Evolutionary conservation across 1,140 invertebrate genomes (phyloP).

Genomic region (Drosophila persimilis): DNA sequence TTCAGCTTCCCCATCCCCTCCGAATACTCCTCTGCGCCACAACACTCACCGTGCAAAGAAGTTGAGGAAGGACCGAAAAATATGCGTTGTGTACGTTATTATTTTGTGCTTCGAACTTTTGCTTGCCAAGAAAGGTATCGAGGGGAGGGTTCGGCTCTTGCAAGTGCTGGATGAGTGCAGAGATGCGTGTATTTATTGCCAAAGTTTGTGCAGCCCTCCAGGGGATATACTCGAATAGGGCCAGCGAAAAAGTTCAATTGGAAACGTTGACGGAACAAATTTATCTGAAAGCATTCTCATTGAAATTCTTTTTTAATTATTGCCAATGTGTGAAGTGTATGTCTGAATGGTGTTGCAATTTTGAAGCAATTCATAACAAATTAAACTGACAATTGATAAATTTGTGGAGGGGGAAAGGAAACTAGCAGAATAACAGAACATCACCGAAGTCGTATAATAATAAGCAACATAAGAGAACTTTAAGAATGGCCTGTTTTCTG

Average conservation of each 20-base stretch:
- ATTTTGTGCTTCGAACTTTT: conserved; percentile 74
- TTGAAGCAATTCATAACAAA: too few relatives aligned
- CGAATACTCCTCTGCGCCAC: neutral
- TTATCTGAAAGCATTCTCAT: neutral
- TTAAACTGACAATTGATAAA: too few relatives aligned
- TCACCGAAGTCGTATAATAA: too few relatives aligned
- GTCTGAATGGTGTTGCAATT: too few relatives aligned
- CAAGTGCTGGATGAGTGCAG: conserved; percentile 48
- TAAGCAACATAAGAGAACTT: too few relatives aligned
- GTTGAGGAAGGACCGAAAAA: conserved; percentile 57
- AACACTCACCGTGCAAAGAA: conserved; percentile 24
- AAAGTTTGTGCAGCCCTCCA: conserved; percentile 31
- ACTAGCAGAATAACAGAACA: too few relatives aligned
- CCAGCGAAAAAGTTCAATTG: conserved; percentile 9
- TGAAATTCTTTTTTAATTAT: neutral
- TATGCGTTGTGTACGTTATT: conserved; percentile 71
- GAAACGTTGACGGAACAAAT: conserved; percentile 12
- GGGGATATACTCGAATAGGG: conserved; percentile 18
- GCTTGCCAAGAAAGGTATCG: conserved; percentile 40
- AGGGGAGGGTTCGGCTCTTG: neutral
- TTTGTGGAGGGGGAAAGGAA: too few relatives aligned
- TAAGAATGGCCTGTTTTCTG: too few relatives aligned
- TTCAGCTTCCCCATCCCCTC: conserved; percentile 36
- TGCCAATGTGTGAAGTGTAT: neutral
- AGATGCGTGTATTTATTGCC: conserved; percentile 52